phyloP scores from a whole-genome alignment of 2,113 vertebrate species.

The Bungarus multicinctus region DNA sequence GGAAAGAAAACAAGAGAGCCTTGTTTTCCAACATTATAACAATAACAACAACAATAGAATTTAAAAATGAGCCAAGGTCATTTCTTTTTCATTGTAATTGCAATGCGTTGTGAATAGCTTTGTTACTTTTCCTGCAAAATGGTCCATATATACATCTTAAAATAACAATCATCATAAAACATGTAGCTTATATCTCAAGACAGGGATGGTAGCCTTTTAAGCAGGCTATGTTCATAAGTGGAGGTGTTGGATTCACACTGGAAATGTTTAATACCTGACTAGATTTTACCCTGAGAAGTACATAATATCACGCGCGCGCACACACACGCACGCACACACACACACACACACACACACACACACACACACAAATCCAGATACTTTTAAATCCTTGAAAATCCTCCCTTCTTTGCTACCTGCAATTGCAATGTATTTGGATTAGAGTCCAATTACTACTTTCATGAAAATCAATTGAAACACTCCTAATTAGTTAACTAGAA shows the following conservation, averaged over 20 bases:
- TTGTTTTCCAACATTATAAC: not conserved
- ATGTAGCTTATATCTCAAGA: slow-evolving; percentile 47
- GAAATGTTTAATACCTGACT: slow-evolving; percentile 16
- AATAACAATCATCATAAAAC: slow-evolving; percentile 34
- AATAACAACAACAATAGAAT: slow-evolving; percentile 55
- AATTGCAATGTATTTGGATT: not conserved
- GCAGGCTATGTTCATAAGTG: slow-evolving; percentile 22
- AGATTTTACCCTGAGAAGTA: not conserved
- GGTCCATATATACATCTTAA: slow-evolving; percentile 19
- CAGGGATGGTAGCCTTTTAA: slow-evolving; percentile 42
- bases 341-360: not conserved
- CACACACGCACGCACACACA: too few species aligned
- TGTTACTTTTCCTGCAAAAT: slow-evolving; percentile 64
- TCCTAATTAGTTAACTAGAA: not conserved
- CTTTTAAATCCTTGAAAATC: not conserved
- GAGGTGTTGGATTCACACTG: slow-evolving; percentile 27
- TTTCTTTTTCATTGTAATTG: slow-evolving; percentile 47
- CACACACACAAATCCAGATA: not conserved
- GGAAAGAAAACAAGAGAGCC: slow-evolving; percentile 31
- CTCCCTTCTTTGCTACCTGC: not conserved
- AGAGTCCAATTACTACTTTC: not conserved
- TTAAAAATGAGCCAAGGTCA: slow-evolving; percentile 64
- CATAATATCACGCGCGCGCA: not conserved
- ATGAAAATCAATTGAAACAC: not conserved
- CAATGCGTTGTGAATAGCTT: slow-evolving; percentile 52